Evolutionary conservation across 2,888 invertebrate species (phyloP).

Genomic region (Diachrysia chrysitis): DNA sequence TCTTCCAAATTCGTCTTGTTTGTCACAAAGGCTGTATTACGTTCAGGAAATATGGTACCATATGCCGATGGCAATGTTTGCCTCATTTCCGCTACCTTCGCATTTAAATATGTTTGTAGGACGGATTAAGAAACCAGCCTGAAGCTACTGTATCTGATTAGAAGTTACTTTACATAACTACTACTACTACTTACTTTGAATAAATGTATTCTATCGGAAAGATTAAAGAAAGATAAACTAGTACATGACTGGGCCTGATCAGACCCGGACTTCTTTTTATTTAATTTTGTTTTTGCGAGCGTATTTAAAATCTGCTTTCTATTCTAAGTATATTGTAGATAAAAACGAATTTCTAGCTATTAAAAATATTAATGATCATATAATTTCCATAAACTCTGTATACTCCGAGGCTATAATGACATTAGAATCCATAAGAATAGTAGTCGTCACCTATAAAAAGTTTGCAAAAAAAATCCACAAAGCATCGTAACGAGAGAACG

Average conservation of each 20-base stretch:
- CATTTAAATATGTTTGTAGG: background rate
- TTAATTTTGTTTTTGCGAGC: no score
- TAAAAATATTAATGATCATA: no score
- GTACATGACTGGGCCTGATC: no score
- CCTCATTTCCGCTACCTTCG: conserved; percentile 2
- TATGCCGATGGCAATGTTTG: conserved; percentile 2
- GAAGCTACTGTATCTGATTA: background rate
- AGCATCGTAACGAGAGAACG: conserved; percentile 28
- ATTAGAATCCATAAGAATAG: background rate
- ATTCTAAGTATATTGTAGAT: no score
- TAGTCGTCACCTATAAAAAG: conserved; percentile 29
- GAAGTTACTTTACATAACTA: background rate
- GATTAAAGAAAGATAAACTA: no score
- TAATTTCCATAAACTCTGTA: background rate
- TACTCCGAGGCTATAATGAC: background rate
- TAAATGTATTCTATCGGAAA: no score
- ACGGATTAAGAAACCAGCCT: background rate
- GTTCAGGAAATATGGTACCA: background rate
- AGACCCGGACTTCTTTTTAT: no score
- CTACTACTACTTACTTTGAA: no score
- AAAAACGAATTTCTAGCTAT: no score
- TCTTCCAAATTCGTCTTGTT: background rate
- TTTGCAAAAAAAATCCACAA: conserved; percentile 32
- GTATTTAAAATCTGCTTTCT: no score
- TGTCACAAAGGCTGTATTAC: background rate